phyloP scores from a whole-genome alignment of 1,140 invertebrate species.

The Calliphora vicina region DNA sequence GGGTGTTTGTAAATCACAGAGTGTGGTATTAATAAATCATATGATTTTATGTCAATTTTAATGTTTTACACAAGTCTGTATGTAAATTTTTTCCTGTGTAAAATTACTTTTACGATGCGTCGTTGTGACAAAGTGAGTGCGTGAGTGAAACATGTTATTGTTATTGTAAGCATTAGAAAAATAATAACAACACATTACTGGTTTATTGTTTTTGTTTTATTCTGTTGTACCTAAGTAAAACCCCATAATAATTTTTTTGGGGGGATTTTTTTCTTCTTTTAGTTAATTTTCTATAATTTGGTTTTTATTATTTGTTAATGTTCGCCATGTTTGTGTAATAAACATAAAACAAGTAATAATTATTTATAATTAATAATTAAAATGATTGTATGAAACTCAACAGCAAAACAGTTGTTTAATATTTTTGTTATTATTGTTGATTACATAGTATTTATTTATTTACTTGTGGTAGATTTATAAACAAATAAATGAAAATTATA shows the following conservation, averaged over 20 bases:
- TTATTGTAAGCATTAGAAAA: no score
- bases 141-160: no score
- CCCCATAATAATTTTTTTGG: no score
- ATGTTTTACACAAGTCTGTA: not conserved
- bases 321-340: not conserved
- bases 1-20: not conserved
- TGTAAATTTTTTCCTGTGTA: not conserved
- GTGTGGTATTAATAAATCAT: not conserved
- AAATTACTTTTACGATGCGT: no score
- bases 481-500: not conserved
- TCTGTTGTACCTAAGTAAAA: no score
- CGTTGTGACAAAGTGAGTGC: no score
- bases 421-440: no score
- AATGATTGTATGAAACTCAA: not conserved
- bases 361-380: conserved; percentile 1
- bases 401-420: not conserved
- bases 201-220: no score
- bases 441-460: no score
- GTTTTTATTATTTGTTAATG: not conserved
- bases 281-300: not conserved
- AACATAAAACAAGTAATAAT: not conserved
- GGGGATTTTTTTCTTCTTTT: not conserved
- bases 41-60: not conserved
- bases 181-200: no score
- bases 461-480: not conserved